These are phyloP conservation scores for Cynopterus sphinx DNA, from an alignment of 2,797 vertebrate species.

Conservation along the genomic window DNA sequence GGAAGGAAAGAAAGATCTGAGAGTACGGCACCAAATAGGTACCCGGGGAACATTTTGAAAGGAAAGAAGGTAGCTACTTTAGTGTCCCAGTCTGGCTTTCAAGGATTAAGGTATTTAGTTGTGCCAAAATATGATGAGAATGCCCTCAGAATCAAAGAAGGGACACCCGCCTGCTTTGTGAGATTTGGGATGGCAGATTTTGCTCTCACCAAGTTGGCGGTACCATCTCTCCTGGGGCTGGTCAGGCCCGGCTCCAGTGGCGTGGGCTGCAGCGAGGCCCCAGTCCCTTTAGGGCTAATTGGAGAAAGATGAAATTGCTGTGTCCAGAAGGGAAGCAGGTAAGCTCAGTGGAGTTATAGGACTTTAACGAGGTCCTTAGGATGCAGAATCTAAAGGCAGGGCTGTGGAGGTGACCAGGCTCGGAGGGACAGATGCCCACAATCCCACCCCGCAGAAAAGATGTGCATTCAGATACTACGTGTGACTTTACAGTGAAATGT, in stretches of 20 bases:
- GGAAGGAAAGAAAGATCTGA: background rate
- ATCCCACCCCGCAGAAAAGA: background rate
- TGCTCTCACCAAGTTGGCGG: background rate
- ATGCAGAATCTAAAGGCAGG: background rate
- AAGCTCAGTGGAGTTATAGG: background rate
- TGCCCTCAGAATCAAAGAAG: background rate
- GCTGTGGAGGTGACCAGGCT: background rate
- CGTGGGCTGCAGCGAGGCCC: background rate
- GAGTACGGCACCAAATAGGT: background rate
- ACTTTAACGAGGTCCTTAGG: background rate
- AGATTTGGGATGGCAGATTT: background rate
- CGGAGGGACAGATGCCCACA: background rate
- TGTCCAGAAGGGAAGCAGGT: background rate
- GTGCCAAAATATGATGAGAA: background rate
- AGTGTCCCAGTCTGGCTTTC: background rate
- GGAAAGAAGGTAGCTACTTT: background rate
- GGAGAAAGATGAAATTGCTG: background rate
- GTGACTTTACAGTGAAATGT: background rate
- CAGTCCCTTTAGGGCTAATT: background rate
- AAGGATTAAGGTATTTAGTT: background rate
- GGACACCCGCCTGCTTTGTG: background rate
- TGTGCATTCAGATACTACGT: rapidly evolving
- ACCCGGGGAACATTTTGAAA: background rate
- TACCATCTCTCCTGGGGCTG: background rate
- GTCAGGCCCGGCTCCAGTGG: background rate